phyloP scores from a whole-genome alignment of 2,888 invertebrate genomes.

The Drosophila villosipedis region DNA sequence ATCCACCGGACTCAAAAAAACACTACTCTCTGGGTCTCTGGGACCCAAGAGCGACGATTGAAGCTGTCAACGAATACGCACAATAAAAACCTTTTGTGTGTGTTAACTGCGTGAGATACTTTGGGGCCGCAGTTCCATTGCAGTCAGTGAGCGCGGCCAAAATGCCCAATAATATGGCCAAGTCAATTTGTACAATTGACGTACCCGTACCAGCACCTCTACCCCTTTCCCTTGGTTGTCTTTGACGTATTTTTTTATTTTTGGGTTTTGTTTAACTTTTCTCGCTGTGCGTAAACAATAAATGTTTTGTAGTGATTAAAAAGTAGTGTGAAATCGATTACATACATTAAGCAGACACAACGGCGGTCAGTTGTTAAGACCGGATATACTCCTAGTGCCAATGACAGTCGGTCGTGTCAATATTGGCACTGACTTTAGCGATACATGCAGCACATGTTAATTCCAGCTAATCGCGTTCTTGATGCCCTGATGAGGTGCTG shows the following conservation, averaged over 20 bases:
- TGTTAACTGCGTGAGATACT: conserved; percentile 69
- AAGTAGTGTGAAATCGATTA: conserved; percentile 80
- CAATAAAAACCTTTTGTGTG: conserved; percentile 75
- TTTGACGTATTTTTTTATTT: conserved; percentile 1
- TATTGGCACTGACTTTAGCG: conserved; percentile 50
- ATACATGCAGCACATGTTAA: conserved; percentile 68
- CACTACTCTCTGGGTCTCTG: neutral
- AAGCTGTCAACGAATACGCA: conserved; percentile 75
- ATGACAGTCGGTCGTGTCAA: conserved; percentile 45
- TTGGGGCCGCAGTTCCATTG: conserved; percentile 35
- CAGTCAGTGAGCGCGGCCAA: conserved; percentile 41
- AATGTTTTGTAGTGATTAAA: conserved; percentile 77
- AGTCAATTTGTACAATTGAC: conserved; percentile 70
- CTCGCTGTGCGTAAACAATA: conserved; percentile 74
- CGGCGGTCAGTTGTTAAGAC: conserved; percentile 52
- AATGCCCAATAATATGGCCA: conserved; percentile 74
- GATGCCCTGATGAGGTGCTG: conserved; percentile 5
- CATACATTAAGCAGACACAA: conserved; percentile 62
- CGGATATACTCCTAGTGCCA: conserved; percentile 54
- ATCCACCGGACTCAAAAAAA: conserved; percentile 8
- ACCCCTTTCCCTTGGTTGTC: neutral
- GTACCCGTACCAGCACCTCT: neutral
- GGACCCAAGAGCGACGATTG: conserved; percentile 53
- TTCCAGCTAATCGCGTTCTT: conserved; percentile 66
- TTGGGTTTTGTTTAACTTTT: conserved; percentile 67